phyloP scores from a whole-genome alignment of 2,113 vertebrate genomes.

The Bolborhynchus lineola region DNA sequence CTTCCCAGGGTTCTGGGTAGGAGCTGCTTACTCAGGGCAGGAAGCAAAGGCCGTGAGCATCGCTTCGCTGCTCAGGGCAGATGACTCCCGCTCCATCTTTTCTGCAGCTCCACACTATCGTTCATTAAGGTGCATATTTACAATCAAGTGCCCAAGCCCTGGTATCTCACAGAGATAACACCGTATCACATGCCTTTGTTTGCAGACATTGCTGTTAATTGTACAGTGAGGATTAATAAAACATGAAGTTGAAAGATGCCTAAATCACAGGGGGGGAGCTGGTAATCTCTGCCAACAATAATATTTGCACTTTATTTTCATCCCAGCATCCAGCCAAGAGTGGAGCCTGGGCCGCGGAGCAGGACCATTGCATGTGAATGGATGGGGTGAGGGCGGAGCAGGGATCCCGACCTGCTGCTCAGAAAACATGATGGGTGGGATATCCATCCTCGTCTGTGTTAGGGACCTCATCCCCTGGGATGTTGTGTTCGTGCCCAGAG shows the following conservation, averaged over 20 bases:
- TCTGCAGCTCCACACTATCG: fast-evolving
- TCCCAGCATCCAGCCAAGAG: not conserved
- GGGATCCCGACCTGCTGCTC: not conserved
- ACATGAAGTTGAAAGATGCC: conserved; percentile 31
- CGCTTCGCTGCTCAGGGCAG: not conserved
- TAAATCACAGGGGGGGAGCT: conserved; percentile 2
- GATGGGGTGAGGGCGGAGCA: not conserved
- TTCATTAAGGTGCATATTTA: fast-evolving
- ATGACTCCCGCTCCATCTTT: not conserved
- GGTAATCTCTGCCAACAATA: conserved; percentile 32
- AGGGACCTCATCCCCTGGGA: not conserved
- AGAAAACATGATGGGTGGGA: not conserved
- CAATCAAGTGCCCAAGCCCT: not conserved
- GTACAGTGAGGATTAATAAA: conserved; percentile 21
- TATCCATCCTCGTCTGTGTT: fast-evolving
- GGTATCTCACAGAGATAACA: not conserved
- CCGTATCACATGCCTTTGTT: not conserved
- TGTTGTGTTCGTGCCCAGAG: not conserved
- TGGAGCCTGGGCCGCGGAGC: not conserved
- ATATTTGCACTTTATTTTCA: conserved; percentile 36
- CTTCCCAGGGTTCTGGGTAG: not conserved
- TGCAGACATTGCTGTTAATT: not conserved
- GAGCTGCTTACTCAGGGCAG: not conserved
- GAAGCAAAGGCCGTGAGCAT: not conserved
- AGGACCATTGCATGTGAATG: not conserved